Base-by-base conservation (phyloP, 2,797 vertebrate genomes). In the Mycteria americana region DNA sequence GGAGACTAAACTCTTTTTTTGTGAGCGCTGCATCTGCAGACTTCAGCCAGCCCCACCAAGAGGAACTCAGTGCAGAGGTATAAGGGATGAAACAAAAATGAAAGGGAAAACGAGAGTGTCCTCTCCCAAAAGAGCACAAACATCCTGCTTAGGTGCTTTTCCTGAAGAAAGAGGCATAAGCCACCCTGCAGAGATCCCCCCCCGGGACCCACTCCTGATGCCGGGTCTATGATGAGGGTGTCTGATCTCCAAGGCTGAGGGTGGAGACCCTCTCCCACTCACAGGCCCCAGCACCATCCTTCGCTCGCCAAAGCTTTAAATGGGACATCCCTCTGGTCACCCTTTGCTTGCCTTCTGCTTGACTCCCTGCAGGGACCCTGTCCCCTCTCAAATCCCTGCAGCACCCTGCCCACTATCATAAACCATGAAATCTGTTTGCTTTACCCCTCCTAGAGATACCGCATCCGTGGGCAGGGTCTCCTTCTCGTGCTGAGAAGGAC, bases 401-500 rank as follows among this genome's bases (percentile, higher is more conserved):
- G 24, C 63, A 16, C 27, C 18, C 13, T 37, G 37, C 68, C 60
- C 24, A n/a, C 19, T 31, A 1, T 11, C 65, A 18, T 5, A 51
- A 73, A 35, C n/a, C 64, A 25, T 1, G 8, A 41, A 46, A 59
- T 21, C 54, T 37, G 1, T 22, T 35, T 0, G 1, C 30, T 28
- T 76, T 11, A 17, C 10, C 48, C 8, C 23, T 45, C 39, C 51
- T 24, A 60, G 69, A 43, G 53, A 60, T 56, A 12, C 74, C 70
- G 37, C 43, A 43, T 6, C 73, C 12, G 2, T 0, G 22, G 39
- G 28, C 63, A 82, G 31, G 17, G 5, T 10, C 43, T 48, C 35
- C 35, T 2, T 0, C 46, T 60, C 0, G 0, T 13, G 37, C 63
- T 51, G 50, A 14, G 57, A 25, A 30, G 3, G 8, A 10, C 46